phyloP scores from a whole-genome alignment of 2,113 vertebrate species.

The Pluvianellus socialis region DNA sequence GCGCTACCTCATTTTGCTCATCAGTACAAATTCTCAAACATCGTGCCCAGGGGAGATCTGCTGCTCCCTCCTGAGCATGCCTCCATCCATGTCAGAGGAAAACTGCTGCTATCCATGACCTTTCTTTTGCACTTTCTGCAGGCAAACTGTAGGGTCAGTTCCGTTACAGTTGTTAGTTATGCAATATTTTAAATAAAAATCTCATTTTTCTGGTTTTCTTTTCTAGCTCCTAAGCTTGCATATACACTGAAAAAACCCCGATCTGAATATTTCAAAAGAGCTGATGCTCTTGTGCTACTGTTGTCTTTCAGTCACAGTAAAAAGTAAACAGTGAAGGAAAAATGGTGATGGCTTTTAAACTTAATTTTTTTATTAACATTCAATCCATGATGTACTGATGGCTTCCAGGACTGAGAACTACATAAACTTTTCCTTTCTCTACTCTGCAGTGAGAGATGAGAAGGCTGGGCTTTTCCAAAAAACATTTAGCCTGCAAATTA shows the following conservation, averaged over 20 bases:
- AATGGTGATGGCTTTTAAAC: neutral
- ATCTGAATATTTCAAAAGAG: neutral
- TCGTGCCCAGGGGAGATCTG: neutral
- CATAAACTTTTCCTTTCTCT: neutral
- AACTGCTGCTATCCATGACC: neutral
- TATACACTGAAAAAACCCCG: neutral
- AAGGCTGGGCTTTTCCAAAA: neutral
- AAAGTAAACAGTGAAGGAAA: neutral
- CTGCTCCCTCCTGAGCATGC: constrained; percentile 35
- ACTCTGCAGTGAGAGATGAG: neutral
- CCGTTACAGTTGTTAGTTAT: neutral
- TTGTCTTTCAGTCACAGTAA: neutral
- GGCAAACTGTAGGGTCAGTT: constrained; percentile 36
- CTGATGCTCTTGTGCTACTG: neutral
- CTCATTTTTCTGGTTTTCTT: neutral
- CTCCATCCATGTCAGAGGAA: constrained; percentile 15
- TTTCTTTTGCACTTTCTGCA: constrained; percentile 34
- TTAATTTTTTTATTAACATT: neutral
- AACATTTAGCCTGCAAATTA: neutral
- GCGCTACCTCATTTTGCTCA: constrained; percentile 52
- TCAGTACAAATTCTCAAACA: constrained; percentile 51
- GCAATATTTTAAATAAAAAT: constrained; percentile 28
- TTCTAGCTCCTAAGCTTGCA: neutral
- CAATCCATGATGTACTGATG: neutral
- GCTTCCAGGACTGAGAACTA: neutral